A percentile compares a stretch with the other conserved stretches of the same genome.
phyloP scores from a whole-genome alignment of 2,113 vertebrate genomes.

The Aegotheles bennettii region DNA sequence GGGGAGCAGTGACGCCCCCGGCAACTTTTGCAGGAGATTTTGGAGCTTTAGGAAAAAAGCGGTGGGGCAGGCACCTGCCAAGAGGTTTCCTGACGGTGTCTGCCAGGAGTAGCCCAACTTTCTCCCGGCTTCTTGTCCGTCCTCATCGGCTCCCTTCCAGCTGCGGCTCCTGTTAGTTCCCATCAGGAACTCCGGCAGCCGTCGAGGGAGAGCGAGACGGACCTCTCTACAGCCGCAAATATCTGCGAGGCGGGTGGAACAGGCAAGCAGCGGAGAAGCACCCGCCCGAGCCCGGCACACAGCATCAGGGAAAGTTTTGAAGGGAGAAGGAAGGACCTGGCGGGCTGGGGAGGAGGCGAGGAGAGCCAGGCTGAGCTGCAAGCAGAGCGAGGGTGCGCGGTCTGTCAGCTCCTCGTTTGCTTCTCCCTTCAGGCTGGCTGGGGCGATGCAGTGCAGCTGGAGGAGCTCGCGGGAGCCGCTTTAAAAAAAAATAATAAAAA shows the following conservation, averaged over 20 bases:
- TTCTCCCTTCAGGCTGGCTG: conserved; percentile 5
- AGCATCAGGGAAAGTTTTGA: conserved; percentile 17
- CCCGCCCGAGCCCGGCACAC: background rate
- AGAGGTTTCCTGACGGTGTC: background rate
- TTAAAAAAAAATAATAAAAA: background rate
- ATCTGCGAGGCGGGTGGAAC: background rate
- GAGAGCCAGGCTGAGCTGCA: background rate
- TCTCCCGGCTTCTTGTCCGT: background rate
- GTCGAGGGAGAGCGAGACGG: background rate
- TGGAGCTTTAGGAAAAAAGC: background rate
- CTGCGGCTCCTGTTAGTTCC: background rate
- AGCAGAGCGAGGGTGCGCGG: background rate
- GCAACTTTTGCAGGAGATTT: background rate
- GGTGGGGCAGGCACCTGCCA: background rate
- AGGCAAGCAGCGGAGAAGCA: background rate
- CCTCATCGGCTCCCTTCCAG: background rate
- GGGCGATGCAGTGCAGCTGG: conserved; percentile 27
- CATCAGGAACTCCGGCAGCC: background rate
- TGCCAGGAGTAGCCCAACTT: background rate
- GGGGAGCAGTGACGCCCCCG: background rate
- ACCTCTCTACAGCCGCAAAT: background rate
- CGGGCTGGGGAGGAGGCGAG: background rate
- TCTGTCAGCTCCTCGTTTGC: background rate
- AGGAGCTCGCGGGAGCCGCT: conserved; percentile 13
- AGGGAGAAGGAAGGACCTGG: background rate